A percentile compares a stretch with the other conserved stretches of the same genome.
These are phyloP conservation scores for Oceanodroma leucorhoa DNA, from an alignment of 2,797 vertebrate species.

Conservation along the genomic window DNA sequence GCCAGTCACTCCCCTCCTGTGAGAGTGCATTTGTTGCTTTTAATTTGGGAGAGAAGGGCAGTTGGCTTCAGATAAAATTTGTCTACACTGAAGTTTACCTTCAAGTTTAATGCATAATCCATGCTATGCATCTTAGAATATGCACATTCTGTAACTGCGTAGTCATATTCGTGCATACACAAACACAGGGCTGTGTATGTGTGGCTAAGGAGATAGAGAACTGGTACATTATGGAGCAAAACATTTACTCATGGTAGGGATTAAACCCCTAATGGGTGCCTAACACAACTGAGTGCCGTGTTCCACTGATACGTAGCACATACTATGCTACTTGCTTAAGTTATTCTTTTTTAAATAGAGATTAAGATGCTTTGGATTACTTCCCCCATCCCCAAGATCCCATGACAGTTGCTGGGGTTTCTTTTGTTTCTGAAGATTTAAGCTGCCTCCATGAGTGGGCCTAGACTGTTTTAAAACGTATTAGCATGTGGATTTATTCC, in stretches of 20 bases:
- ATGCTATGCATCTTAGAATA: fast-evolving
- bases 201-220: not conserved
- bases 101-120: not conserved
- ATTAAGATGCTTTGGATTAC: not conserved
- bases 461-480: not conserved
- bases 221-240: not conserved
- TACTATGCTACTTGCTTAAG: not conserved
- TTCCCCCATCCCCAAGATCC: not conserved
- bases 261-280: not conserved
- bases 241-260: not conserved
- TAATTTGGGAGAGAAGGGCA: not conserved
- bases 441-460: constrained; percentile 17
- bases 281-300: not conserved
- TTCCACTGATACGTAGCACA: not conserved
- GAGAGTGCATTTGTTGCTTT: not conserved
- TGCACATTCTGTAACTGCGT: not conserved
- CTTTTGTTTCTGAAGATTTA: constrained; percentile 14
- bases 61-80: not conserved
- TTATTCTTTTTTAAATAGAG: not conserved
- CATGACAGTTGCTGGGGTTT: not conserved
- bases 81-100: not conserved
- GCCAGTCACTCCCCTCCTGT: not conserved
- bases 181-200: not conserved
- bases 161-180: fast-evolving
- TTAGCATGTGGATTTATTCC: not conserved